Conservation (phyloP, 1,140 invertebrate species). For the Centruroides vittatus region DNA sequence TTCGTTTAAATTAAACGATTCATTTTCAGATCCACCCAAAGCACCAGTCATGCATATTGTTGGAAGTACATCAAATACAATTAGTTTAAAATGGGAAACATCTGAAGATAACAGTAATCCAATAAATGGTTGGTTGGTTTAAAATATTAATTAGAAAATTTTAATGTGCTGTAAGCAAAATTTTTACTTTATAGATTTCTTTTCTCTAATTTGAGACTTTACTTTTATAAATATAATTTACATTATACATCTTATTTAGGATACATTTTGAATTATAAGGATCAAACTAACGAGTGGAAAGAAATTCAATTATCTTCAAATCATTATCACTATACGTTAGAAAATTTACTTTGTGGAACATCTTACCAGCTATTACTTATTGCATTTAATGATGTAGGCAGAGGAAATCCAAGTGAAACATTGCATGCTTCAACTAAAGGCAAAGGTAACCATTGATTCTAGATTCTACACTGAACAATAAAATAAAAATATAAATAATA, state of each 20-base stretch:
- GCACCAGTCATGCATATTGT: constrained; percentile 17
- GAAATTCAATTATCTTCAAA: constrained; percentile 46
- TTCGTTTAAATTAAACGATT: not conserved
- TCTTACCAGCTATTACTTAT: constrained; percentile 38
- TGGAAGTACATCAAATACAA: constrained; percentile 16
- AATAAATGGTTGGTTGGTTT: not conserved
- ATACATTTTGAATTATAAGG: constrained; percentile 31
- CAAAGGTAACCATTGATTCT: constrained; percentile 21
- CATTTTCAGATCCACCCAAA: constrained; percentile 15
- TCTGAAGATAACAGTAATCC: not conserved
- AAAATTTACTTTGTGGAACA: constrained; percentile 55
- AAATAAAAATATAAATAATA: no score
- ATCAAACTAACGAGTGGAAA: constrained; percentile 42
- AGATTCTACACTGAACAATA: no score
- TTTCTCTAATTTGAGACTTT: not conserved
- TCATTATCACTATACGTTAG: constrained; percentile 50
- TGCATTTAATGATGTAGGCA: constrained; percentile 31
- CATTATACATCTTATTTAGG: constrained; percentile 17
- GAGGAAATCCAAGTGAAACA: constrained; percentile 26
- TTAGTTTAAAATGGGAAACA: constrained; percentile 16
- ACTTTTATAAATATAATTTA: no score
- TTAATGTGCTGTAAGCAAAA: not conserved
- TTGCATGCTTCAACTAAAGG: constrained; percentile 30
- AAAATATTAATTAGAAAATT: not conserved
- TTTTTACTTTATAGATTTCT: no score